Base-by-base conservation (phyloP, 2,113 vertebrate genomes). In the Pelecanus crispus region DNA sequence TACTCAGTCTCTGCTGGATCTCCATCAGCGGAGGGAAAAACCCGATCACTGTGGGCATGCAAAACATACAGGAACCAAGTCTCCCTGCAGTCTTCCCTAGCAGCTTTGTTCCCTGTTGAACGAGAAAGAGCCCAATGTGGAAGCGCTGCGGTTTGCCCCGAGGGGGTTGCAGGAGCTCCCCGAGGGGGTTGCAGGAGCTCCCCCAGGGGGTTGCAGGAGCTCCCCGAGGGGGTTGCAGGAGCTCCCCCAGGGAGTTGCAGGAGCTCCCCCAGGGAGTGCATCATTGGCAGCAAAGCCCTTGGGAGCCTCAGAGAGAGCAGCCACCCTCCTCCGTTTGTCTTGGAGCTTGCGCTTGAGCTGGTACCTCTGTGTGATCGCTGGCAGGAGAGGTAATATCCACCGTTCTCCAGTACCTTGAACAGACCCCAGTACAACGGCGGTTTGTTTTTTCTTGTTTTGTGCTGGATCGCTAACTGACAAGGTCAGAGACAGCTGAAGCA, bases 371-470 rank as follows among this genome's bases (percentile, higher is more conserved):
- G 50, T 59, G 36, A 63, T 83, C 26, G 3, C 38, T 79, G 29
- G 7, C 2, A 0, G 52, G 47, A 65, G 65, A 68, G 71, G 21
- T 49, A 52, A 24, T 71, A 31, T 19, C n/a, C 49, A 34, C 44
- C 6, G 1, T 56, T 77, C 34, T 20, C 42, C 45, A 26, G 32
- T 28, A 16, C 36, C 56, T 88, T 53, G 50, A 77, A 38, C 6
- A 38, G 75, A 26, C 19, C 11, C 10, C 0, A 1, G 19, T 42
- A 32, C 29, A 56, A 44, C n/a, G 10, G 0, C 19, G 25, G 17
- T 63, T 90, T 2, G 0, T 3, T n/a, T 81, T 92, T 38, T 24
- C 25, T 61, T 75, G 38, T 63, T 94, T 58, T 63, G 13, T 55
- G 42, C n/a, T 86, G 61, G 11, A 50, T 67, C 2, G 2, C 50